Evolutionary conservation across 2,797 vertebrate species (phyloP).

Genomic region (Alfaro cultratus): DNA sequence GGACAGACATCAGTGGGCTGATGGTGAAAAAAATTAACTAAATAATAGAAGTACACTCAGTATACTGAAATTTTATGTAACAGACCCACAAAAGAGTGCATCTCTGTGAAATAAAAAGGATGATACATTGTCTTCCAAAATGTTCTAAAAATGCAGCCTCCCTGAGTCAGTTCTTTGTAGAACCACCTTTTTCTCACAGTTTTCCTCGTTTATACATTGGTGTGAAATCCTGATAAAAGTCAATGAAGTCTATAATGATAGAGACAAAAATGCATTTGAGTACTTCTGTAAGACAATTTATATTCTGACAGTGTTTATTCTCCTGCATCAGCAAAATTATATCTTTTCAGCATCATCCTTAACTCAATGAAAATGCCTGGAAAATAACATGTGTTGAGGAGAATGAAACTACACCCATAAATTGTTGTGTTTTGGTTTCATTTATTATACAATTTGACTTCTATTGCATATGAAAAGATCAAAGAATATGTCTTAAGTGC

Average conservation of each 20-base stretch:
- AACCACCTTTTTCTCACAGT: not conserved
- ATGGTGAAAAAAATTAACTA: not conserved
- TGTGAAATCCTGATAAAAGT: not conserved
- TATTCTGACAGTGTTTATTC: not conserved
- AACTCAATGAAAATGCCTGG: not conserved
- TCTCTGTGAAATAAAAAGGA: not conserved
- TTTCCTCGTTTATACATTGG: not conserved
- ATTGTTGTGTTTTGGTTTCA: not conserved
- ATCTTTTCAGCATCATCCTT: not conserved
- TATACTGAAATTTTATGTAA: not conserved
- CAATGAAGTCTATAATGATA: not conserved
- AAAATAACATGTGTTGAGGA: not conserved
- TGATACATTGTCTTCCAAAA: not conserved
- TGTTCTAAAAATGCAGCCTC: not conserved
- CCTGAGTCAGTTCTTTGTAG: not conserved
- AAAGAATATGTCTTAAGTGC: slow-evolving; percentile 21
- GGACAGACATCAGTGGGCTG: not conserved
- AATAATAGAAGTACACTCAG: too few species aligned
- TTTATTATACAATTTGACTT: not conserved
- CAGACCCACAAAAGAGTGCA: not conserved
- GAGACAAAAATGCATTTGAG: not conserved
- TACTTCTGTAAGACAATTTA: not conserved
- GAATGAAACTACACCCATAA: not conserved
- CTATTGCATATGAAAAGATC: not conserved
- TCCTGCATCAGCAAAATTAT: not conserved